phyloP scores from a whole-genome alignment of 2,797 vertebrate genomes.

The Syncerus caffer region DNA sequence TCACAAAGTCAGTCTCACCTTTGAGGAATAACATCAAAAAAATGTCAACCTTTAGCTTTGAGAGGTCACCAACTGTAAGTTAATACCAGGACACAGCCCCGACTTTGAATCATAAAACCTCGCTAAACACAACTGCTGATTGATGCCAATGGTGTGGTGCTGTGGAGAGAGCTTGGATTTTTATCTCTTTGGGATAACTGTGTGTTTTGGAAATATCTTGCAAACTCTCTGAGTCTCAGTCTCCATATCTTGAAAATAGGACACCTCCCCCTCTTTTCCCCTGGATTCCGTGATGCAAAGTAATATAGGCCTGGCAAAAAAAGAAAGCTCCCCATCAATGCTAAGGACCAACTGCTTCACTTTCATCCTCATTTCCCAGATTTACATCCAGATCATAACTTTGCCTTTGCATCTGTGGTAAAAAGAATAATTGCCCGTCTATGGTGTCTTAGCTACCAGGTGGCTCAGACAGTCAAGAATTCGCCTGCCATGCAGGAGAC shows the following conservation, averaged over 20 bases:
- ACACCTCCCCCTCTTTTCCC: background rate
- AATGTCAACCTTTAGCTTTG: constrained; percentile 22
- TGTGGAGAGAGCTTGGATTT: background rate
- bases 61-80: constrained; percentile 49
- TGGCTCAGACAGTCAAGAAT: background rate
- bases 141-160: background rate
- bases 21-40: constrained; percentile 59
- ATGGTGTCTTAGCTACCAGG: background rate
- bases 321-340: background rate
- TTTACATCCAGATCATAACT: background rate
- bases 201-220: background rate
- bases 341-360: background rate
- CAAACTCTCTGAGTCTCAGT: background rate
- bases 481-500: background rate
- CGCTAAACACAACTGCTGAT: background rate
- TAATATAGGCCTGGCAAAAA: background rate
- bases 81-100: background rate
- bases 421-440: background rate
- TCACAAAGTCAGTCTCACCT: constrained; percentile 54
- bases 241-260: background rate
- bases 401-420: background rate
- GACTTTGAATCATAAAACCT: constrained; percentile 22
- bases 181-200: background rate
- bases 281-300: background rate
- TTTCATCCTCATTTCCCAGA: background rate